Conservation (phyloP, 2,888 invertebrate genomes). For the Caenorhabditis afra region DNA sequence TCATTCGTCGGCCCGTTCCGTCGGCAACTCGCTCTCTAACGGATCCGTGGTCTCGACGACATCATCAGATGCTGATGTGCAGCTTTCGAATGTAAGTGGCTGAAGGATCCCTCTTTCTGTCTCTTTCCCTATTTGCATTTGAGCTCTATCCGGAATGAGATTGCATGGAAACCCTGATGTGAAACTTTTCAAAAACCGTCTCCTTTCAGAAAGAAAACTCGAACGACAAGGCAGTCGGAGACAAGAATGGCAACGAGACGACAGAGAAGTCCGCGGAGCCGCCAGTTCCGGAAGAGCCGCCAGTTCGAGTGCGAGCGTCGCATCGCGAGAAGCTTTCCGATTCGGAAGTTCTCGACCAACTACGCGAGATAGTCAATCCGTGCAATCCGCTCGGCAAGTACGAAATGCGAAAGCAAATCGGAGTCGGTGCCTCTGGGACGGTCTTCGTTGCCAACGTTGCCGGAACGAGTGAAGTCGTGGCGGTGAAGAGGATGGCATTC, state of each 20-base stretch:
- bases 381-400: slow-evolving; percentile 90
- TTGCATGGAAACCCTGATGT: slow-evolving; percentile 3
- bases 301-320: slow-evolving; percentile 66
- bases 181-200: background rate
- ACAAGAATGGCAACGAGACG: slow-evolving; percentile 34
- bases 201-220: slow-evolving; percentile 68
- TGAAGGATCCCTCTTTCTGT: background rate
- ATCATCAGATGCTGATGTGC: slow-evolving; percentile 66
- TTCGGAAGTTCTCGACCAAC: slow-evolving; percentile 69
- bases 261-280: slow-evolving; percentile 20
- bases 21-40: slow-evolving; percentile 69
- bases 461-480: slow-evolving; percentile 85
- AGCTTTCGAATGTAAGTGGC: slow-evolving; percentile 67
- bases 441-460: slow-evolving; percentile 75
- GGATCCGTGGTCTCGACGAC: slow-evolving; percentile 68
- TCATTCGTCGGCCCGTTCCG: slow-evolving; percentile 47
- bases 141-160: slow-evolving; percentile 23
- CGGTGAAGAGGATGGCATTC: slow-evolving; percentile 96
- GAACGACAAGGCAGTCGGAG: slow-evolving; percentile 39
- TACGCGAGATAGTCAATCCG: slow-evolving; percentile 80
- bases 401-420: slow-evolving; percentile 89
- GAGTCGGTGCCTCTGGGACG: slow-evolving; percentile 85
- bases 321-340: slow-evolving; percentile 70
- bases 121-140: slow-evolving; percentile 11
- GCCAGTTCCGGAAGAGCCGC: slow-evolving; percentile 44